A percentile compares a stretch with the other conserved stretches of the same genome.
phyloP scores from a whole-genome alignment of 2,797 vertebrate genomes.

The Saxicola maurus region DNA sequence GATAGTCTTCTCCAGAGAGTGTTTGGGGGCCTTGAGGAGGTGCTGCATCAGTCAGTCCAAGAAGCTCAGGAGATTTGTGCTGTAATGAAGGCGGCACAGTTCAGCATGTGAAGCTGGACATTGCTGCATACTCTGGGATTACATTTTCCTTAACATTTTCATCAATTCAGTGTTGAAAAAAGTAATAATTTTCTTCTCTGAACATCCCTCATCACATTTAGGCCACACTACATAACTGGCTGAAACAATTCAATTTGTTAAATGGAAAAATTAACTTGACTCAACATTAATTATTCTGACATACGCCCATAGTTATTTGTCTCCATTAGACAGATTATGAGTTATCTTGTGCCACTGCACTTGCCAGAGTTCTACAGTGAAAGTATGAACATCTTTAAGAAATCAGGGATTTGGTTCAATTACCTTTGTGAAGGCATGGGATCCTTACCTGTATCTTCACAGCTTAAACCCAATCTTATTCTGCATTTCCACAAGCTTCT shows the following conservation, averaged over 20 bases:
- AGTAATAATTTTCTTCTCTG: neutral
- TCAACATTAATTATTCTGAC: constrained; percentile 9
- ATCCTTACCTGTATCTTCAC: neutral
- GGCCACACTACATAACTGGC: neutral
- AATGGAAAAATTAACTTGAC: constrained; percentile 27
- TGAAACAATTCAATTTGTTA: constrained; percentile 36
- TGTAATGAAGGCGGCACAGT: neutral
- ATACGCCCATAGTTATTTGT: neutral
- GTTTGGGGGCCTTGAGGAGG: neutral
- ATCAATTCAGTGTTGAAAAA: neutral
- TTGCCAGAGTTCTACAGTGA: neutral
- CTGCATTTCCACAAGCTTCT: neutral
- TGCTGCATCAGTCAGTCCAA: accelerated
- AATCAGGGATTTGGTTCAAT: neutral
- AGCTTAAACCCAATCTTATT: neutral
- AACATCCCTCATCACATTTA: neutral
- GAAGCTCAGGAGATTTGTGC: neutral
- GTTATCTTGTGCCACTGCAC: neutral
- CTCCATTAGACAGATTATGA: neutral
- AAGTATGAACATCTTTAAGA: neutral
- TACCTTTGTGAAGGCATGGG: neutral
- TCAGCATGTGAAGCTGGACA: neutral
- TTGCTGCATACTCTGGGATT: neutral
- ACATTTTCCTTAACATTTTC: neutral
- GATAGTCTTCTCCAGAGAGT: neutral